These are phyloP conservation scores for Bubo blakistoni DNA, from an alignment of 2,113 vertebrate species.

Conservation along the genomic window DNA sequence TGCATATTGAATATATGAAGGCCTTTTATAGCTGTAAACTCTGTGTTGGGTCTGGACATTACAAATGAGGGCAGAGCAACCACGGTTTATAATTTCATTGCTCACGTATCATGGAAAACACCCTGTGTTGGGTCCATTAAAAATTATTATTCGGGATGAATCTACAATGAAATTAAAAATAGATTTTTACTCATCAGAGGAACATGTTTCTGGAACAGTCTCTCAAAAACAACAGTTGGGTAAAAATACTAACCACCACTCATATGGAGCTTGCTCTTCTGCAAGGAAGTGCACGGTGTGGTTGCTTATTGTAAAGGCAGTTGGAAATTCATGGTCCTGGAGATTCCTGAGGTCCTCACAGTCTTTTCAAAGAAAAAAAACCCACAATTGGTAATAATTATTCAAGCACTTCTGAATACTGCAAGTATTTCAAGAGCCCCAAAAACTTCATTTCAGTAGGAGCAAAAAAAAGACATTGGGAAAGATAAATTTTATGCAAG, in stretches of 20 bases:
- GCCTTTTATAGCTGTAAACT: not conserved
- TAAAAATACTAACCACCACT: not conserved
- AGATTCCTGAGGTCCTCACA: not conserved
- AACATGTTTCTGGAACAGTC: not conserved
- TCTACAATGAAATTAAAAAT: not conserved
- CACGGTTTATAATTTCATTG: not conserved
- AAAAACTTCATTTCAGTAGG: not conserved
- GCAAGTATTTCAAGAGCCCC: not conserved
- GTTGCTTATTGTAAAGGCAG: not conserved
- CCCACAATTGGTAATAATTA: not conserved
- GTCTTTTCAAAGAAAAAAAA: not conserved
- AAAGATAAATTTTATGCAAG: not conserved
- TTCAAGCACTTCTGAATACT: not conserved
- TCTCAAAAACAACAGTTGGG: not conserved
- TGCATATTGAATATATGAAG: not conserved
- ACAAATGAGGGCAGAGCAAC: not conserved
- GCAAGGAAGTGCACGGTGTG: accelerated
- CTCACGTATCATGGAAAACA: not conserved
- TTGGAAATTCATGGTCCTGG: not conserved
- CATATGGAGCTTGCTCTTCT: not conserved
- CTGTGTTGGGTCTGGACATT: not conserved
- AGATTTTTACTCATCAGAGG: not conserved
- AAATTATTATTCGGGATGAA: not conserved
- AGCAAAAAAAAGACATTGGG: not conserved
- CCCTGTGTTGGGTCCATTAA: not conserved